phyloP scores from a whole-genome alignment of 1,140 invertebrate species.

The Meteorus sp. region DNA sequence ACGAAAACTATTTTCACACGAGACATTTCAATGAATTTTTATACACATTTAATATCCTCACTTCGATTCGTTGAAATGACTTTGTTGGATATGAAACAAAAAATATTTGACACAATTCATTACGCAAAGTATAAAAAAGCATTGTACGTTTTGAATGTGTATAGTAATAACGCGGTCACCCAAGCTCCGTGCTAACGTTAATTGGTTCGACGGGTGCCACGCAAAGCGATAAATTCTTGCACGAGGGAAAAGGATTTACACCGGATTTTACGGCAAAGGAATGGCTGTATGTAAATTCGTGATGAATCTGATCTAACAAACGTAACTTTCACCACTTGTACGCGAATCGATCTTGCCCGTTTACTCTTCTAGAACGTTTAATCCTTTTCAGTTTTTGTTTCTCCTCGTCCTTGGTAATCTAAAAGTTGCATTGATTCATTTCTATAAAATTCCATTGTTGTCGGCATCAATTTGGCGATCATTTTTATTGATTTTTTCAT shows the following conservation, averaged over 20 bases:
- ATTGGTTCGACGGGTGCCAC: slow-evolving; percentile 33
- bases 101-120: no score
- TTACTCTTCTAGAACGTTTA: slow-evolving; percentile 2
- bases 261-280: slow-evolving; percentile 26
- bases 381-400: slow-evolving; percentile 6
- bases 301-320: slow-evolving; percentile 21
- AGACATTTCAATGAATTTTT: no score
- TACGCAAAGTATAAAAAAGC: no score
- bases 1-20: no score
- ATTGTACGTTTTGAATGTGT: no score
- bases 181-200: slow-evolving; percentile 26
- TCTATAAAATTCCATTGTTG: no score
- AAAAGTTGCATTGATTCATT: neutral
- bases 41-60: no score
- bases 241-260: no score
- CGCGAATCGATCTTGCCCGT: neutral
- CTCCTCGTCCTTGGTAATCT: neutral
- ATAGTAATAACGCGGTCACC: neutral
- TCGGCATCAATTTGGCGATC: no score
- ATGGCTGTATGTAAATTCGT: slow-evolving; percentile 30
- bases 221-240: slow-evolving; percentile 31
- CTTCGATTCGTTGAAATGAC: no score
- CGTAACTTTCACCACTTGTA: slow-evolving; percentile 22
- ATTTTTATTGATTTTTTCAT: no score
- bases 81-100: no score